Conservation (phyloP, 2,888 invertebrate species). For the Eupeodes luniger region DNA sequence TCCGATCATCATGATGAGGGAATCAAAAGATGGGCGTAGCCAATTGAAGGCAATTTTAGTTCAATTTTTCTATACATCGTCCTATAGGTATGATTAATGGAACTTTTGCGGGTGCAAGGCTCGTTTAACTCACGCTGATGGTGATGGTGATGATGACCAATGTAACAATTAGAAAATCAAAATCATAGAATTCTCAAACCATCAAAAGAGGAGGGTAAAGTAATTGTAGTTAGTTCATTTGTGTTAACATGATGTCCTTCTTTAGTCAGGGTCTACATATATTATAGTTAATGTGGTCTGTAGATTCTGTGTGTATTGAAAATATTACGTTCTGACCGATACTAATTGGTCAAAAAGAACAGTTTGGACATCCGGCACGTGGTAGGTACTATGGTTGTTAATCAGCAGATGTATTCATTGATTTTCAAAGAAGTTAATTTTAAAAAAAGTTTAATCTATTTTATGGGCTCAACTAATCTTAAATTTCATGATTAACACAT, state of each 20-base stretch:
- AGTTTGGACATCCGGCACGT: conserved; percentile 22
- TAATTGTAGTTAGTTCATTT: conserved; percentile 15
- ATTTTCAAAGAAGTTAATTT: conserved; percentile 12
- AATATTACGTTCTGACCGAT: conserved; percentile 17
- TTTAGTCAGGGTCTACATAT: conserved; percentile 25
- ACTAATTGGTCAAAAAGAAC: conserved; percentile 26
- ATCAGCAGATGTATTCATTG: conserved; percentile 25
- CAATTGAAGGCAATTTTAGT: conserved; percentile 69
- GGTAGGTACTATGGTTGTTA: background rate
- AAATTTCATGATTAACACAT: background rate
- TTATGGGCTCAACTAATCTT: background rate
- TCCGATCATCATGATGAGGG: background rate
- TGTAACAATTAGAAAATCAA: conserved; percentile 71
- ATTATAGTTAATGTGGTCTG: background rate
- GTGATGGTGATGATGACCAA: conserved; percentile 46
- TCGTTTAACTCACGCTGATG: conserved; percentile 19
- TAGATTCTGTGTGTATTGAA: background rate
- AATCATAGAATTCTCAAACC: conserved; percentile 40
- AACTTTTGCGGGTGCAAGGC: conserved; percentile 27
- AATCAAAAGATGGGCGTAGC: conserved; percentile 65
- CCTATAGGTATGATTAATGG: conserved; percentile 61
- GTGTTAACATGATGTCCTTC: conserved; percentile 42
- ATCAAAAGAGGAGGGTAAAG: background rate
- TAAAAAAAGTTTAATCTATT: background rate
- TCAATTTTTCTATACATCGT: conserved; percentile 54